Conservation (phyloP, 2,797 vertebrate species). For the Sebastes nivosus region DNA sequence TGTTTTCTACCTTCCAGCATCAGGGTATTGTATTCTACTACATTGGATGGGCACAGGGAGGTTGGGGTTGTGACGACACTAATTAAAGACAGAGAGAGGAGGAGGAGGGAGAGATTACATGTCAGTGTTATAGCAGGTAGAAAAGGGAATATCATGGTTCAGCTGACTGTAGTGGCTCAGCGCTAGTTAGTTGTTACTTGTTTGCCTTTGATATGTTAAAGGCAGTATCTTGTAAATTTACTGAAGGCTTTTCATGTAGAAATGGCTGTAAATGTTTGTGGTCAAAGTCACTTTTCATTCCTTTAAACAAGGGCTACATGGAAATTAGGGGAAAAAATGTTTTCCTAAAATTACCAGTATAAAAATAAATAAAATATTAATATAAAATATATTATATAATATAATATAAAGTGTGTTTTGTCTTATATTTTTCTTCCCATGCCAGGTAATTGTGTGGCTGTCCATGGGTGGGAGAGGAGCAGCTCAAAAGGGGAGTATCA, state of each 20-base stretch:
- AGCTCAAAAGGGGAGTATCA: not conserved
- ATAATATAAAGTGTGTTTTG: not conserved
- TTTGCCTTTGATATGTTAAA: not conserved
- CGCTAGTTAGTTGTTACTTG: not conserved
- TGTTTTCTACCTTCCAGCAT: slow-evolving; percentile 58
- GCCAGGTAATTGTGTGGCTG: not conserved
- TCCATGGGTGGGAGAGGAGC: not conserved
- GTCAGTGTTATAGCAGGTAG: slow-evolving; percentile 10
- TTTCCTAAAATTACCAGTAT: not conserved
- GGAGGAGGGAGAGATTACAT: not conserved
- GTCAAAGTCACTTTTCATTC: not conserved
- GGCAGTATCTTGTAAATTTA: not conserved
- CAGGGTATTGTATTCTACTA: slow-evolving; percentile 49
- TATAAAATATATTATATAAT: too few species aligned
- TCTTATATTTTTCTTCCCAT: not conserved
- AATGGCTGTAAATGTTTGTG: not conserved
- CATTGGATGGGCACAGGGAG: slow-evolving; percentile 47
- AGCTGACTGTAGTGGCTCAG: not conserved
- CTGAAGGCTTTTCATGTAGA: not conserved
- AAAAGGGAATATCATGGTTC: not conserved
- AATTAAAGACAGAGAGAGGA: slow-evolving; percentile 45
- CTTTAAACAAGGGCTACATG: not conserved
- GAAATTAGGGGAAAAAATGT: not conserved
- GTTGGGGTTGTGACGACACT: slow-evolving; percentile 48
- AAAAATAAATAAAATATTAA: too few species aligned